Conservation (phyloP, 1,140 invertebrate genomes). For the Matsumurasca onukii region DNA sequence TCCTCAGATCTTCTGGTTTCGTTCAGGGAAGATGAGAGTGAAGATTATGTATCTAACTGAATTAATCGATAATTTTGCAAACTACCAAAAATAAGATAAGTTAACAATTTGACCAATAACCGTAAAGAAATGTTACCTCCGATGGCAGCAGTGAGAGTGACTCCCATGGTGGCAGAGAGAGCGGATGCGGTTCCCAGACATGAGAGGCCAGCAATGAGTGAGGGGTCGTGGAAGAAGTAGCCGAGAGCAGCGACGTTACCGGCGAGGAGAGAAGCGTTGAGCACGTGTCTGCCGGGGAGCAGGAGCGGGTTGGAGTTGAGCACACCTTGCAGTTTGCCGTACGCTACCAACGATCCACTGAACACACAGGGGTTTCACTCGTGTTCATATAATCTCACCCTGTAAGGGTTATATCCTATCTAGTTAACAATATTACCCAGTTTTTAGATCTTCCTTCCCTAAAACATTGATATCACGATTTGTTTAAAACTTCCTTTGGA, state of each 20-base stretch:
- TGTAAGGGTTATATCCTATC: no score
- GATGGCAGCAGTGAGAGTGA: constrained; percentile 86
- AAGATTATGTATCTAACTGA: no score
- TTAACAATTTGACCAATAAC: no score
- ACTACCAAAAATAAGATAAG: no score
- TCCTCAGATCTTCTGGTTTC: no score
- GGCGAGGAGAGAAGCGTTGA: constrained; percentile 69
- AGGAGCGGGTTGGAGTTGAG: constrained; percentile 77
- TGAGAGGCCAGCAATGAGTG: constrained; percentile 61
- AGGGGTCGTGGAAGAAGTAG: constrained; percentile 64
- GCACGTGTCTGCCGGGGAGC: constrained; percentile 76
- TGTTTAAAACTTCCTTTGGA: no score
- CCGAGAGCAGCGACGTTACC: constrained; percentile 71
- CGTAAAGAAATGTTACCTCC: constrained; percentile 62
- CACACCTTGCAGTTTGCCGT: constrained; percentile 86
- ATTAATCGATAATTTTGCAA: no score
- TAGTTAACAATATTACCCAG: no score
- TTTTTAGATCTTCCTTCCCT: no score
- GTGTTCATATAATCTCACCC: no score
- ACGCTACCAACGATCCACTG: constrained; percentile 86
- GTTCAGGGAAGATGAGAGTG: no score
- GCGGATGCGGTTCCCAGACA: constrained; percentile 73
- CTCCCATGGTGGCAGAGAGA: constrained; percentile 74
- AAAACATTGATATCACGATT: no score
- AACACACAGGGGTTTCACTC: constrained; percentile 35